Conservation (phyloP, 2,113 vertebrate species). For the Phyllopteryx taeniolatus region DNA sequence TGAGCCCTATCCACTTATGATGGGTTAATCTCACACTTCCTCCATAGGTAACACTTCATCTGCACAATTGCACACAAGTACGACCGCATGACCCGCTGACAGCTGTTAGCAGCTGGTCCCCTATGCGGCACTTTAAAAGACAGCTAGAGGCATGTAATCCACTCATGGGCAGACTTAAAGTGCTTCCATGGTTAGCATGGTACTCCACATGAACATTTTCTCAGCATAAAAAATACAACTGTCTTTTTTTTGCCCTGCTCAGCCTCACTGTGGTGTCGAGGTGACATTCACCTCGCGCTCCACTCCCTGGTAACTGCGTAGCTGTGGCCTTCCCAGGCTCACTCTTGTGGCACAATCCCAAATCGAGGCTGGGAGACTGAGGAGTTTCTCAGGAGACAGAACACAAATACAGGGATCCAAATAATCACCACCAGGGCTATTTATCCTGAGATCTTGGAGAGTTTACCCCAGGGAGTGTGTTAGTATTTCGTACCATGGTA, state of each 20-base stretch:
- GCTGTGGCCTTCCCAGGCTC: conserved; percentile 68
- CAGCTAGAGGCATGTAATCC: not conserved
- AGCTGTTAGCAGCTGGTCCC: conserved; percentile 15
- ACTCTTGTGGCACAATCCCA: conserved; percentile 68
- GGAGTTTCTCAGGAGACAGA: conserved; percentile 73
- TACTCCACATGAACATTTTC: not conserved
- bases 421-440: conserved; percentile 63
- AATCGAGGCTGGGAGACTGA: conserved; percentile 55
- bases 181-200: not conserved
- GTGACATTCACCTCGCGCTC: conserved; percentile 25
- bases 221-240: conserved; percentile 8
- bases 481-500: conserved; percentile 31
- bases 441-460: conserved; percentile 35
- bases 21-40: conserved; percentile 18
- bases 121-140: not conserved
- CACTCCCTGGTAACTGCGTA: conserved; percentile 58
- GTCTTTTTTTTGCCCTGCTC: conserved; percentile 6
- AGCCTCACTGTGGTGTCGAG: conserved; percentile 14
- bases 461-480: conserved; percentile 26
- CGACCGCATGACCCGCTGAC: not conserved
- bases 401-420: conserved; percentile 67
- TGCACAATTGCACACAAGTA: not conserved
- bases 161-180: not conserved
- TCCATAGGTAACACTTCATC: conserved; percentile 15
- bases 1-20: not conserved